phyloP scores from a whole-genome alignment of 1,140 invertebrate species.

The Drosophila mauritiana region DNA sequence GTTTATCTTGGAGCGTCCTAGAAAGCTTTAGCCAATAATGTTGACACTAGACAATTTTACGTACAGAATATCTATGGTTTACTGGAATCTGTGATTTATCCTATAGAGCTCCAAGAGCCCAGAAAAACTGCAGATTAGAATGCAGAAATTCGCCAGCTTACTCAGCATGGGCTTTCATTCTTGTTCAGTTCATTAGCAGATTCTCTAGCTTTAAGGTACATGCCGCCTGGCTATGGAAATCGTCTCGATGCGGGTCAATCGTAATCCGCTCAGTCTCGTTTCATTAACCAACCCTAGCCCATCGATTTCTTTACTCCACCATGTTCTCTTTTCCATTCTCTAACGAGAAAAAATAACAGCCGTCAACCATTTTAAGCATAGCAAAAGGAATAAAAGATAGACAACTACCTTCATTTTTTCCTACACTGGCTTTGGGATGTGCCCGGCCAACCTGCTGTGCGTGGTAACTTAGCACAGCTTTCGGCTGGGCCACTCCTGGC shows the following conservation, averaged over 20 bases:
- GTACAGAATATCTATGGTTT: background rate
- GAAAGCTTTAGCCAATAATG: background rate
- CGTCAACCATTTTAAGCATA: slow-evolving; percentile 37
- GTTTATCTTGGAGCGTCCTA: background rate
- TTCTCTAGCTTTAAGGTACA: slow-evolving; percentile 10
- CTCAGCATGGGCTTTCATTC: slow-evolving; percentile 3
- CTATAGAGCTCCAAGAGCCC: background rate
- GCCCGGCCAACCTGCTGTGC: slow-evolving; percentile 18
- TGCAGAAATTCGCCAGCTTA: background rate
- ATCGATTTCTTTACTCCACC: slow-evolving; percentile 24
- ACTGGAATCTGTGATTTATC: background rate
- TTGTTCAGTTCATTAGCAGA: slow-evolving; percentile 36
- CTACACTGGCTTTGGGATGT: background rate
- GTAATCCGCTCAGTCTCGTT: slow-evolving; percentile 60
- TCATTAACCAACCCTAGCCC: slow-evolving; percentile 30
- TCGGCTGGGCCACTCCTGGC: slow-evolving; percentile 10
- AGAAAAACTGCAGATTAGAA: background rate
- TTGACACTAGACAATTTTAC: background rate
- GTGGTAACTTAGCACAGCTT: slow-evolving; percentile 31
- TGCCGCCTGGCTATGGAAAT: slow-evolving; percentile 29
- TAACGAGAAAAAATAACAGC: slow-evolving; percentile 24
- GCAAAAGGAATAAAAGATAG: background rate
- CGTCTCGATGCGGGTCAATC: slow-evolving; percentile 45
- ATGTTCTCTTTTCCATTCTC: slow-evolving; percentile 6
- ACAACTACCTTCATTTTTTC: slow-evolving; percentile 23